Evolutionary conservation across 2,888 invertebrate species (phyloP), one percentile per base, ranked within the genome.

Genomic region (Agonum fuliginosum): DNA sequence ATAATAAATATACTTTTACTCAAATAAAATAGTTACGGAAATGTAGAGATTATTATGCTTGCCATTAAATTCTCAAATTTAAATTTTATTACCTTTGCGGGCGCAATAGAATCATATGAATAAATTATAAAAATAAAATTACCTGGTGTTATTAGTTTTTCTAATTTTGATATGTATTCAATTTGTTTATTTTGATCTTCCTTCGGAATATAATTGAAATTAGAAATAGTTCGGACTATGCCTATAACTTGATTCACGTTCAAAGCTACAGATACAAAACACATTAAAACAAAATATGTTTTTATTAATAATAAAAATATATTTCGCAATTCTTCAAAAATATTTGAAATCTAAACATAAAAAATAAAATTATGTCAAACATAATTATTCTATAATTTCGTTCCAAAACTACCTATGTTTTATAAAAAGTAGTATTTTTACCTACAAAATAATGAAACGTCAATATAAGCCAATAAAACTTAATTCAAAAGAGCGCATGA

Each of bases 151-250:
- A 75, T 22, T 10, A 75, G 43, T 51, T 75, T 75, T 22, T 75
- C 67, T 62, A 75, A 67, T 22, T 48, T 67, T 22, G 75, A 34
- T 30, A 75, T 67, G 37, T 67, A 67, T 24, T 75, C 75, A 34
- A 67, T 67, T 75, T 75, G 75, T 67, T 75, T 75, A 65, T 34
- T 34, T 67, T 65, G 67, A 30, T 75, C 75, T 22, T 75, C 75
- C 30, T 51, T 67, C 22, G 75, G 75, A 51, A 51, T 67, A 51
- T 48, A 67, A 34, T 19, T 22, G 48, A 75, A 75, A 67, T 48
- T 67, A 48, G 75, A 48, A 12, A 75, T 46, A 37, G 75, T 62
- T 75, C 46, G 65, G 22, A 75, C 51, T 34, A 75, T 48, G 24
- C 48, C 34, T 67, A 67, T 34, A 3, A 75, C 51, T 67, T 67